phyloP scores from a whole-genome alignment of 2,888 invertebrate genomes.

The Nomada hirtipes region DNA sequence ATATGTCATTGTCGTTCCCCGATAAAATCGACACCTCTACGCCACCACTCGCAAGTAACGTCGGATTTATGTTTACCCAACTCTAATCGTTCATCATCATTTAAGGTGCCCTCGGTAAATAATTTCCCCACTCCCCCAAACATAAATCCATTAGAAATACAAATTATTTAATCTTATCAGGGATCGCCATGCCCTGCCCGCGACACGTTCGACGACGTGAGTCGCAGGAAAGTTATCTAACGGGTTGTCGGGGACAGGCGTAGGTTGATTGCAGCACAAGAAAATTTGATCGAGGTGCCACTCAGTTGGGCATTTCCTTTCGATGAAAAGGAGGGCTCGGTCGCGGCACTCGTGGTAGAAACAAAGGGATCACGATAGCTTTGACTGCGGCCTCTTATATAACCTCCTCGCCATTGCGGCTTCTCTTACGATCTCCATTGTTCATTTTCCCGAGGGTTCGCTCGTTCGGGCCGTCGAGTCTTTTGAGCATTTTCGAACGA shows the following conservation, averaged over 20 bases:
- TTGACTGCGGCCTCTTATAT: conserved; percentile 74
- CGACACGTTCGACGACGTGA: conserved; percentile 13
- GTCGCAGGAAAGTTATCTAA: conserved; percentile 34
- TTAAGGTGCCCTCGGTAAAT: neutral
- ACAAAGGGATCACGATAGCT: conserved; percentile 77
- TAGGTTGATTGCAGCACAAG: neutral
- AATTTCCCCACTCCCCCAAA: neutral
- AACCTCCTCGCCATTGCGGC: conserved; percentile 53
- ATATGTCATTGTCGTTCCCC: neutral
- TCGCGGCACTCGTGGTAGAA: conserved; percentile 61
- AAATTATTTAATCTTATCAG: neutral
- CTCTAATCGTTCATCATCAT: neutral
- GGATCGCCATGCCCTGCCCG: neutral
- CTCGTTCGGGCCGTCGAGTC: conserved; percentile 76
- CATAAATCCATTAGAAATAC: too few relatives aligned
- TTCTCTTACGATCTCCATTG: conserved; percentile 72
- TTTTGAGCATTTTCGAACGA: conserved; percentile 80
- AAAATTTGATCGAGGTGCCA: conserved; percentile 43
- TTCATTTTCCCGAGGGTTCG: conserved; percentile 78
- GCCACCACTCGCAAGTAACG: neutral
- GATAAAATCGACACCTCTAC: neutral
- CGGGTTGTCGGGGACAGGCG: neutral
- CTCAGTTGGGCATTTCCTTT: conserved; percentile 41
- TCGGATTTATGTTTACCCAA: neutral
- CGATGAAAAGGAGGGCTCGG: conserved; percentile 21